A percentile compares a stretch with the other conserved stretches of the same genome.
Conservation (phyloP, 2,888 invertebrate species). For the Deroplatys truncata region DNA sequence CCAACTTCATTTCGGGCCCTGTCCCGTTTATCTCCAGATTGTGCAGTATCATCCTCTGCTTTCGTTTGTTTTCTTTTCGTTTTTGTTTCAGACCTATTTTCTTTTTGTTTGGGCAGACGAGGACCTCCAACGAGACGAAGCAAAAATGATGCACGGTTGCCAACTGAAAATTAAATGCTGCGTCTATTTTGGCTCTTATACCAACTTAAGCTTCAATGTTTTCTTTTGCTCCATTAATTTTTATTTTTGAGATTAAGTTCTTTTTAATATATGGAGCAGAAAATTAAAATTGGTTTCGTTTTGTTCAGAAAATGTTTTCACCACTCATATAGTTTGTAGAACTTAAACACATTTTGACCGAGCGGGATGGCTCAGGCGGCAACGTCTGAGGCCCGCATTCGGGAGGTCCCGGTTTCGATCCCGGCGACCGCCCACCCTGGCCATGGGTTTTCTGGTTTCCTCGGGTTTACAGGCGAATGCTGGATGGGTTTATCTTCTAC, state of each 20-base stretch:
- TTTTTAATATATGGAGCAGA: background rate
- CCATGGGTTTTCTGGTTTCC: too few relatives aligned
- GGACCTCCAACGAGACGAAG: background rate
- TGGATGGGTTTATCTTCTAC: too few relatives aligned
- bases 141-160: background rate
- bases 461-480: too few relatives aligned
- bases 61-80: background rate
- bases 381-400: too few relatives aligned
- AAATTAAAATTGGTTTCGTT: background rate
- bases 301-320: too few relatives aligned
- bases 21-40: background rate
- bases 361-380: too few relatives aligned
- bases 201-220: background rate
- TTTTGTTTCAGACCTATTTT: background rate
- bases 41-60: background rate
- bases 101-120: background rate
- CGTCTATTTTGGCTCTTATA: background rate
- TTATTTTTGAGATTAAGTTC: background rate
- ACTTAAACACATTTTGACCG: too few relatives aligned
- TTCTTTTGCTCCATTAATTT: background rate
- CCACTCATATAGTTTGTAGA: too few relatives aligned
- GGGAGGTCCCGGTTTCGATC: too few relatives aligned
- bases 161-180: background rate
- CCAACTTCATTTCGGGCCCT: slow-evolving; percentile 11
- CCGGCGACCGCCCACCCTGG: too few relatives aligned